These are phyloP conservation scores for Rugalucina vietnamica DNA, from an alignment of 2,888 invertebrate genomes.

Conservation along the genomic window DNA sequence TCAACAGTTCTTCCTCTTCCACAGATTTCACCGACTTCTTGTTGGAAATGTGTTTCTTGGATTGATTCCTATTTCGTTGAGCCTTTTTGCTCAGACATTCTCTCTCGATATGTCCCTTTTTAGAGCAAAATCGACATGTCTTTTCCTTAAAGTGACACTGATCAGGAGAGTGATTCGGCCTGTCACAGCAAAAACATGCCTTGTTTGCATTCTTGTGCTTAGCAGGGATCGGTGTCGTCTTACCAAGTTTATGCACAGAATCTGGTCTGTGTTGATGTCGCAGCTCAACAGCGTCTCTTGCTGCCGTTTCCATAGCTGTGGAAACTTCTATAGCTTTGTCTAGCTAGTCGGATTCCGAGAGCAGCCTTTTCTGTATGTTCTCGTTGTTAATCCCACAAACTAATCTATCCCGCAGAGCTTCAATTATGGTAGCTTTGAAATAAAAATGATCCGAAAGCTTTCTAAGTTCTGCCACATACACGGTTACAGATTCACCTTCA, in stretches of 20 bases:
- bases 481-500: conserved; percentile 21
- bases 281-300: conserved; percentile 13
- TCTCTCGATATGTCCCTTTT: not conserved
- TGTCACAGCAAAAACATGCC: not conserved
- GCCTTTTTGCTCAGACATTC: too few species aligned
- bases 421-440: conserved; percentile 24
- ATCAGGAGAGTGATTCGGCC: not conserved
- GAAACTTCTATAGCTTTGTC: conserved; percentile 6
- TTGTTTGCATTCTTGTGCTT: too few species aligned
- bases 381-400: conserved; percentile 24
- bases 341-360: conserved; percentile 9
- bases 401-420: conserved; percentile 29
- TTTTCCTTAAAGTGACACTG: not conserved
- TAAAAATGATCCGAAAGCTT: conserved; percentile 32
- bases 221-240: not conserved
- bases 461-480: conserved; percentile 33
- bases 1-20: not conserved
- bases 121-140: not conserved
- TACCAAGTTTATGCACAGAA: not conserved
- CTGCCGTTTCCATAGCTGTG: conserved; percentile 12
- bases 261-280: not conserved
- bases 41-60: too few species aligned
- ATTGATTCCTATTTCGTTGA: too few species aligned
- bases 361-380: conserved; percentile 23
- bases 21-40: not conserved